Evolutionary conservation across 2,888 invertebrate species (phyloP).

Genomic region (Cataglyphis altisquamis): DNA sequence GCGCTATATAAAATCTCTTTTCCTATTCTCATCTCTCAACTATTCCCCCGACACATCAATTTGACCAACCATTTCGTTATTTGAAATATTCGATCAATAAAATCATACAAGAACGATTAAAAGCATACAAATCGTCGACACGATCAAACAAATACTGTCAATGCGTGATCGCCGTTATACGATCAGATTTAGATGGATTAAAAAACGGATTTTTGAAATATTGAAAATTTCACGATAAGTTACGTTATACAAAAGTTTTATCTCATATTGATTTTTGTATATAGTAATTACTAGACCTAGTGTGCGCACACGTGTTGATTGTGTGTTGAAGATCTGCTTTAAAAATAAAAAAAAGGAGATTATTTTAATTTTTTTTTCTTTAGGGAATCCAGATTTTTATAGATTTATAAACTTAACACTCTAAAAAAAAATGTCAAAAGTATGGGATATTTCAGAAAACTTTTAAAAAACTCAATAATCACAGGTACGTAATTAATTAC

Average conservation of each 20-base stretch:
- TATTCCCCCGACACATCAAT: neutral
- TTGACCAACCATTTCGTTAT: neutral
- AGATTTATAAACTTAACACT: neutral
- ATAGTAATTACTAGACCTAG: conserved; percentile 12
- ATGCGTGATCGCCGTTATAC: neutral
- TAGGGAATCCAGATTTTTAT: neutral
- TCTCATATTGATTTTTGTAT: neutral
- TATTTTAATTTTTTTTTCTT: conserved; percentile 3
- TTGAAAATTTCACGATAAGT: conserved; percentile 26
- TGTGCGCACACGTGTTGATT: too few species aligned
- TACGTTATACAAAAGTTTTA: conserved; percentile 7
- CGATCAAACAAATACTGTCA: conserved; percentile 3
- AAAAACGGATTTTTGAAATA: conserved; percentile 7
- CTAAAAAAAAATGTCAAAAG: neutral
- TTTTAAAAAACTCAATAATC: neutral
- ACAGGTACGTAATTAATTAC: neutral
- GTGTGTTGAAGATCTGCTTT: neutral
- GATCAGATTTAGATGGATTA: conserved; percentile 13
- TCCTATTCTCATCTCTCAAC: too few species aligned
- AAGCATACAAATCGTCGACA: neutral
- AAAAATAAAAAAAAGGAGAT: conserved; percentile 11
- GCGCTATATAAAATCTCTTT: neutral
- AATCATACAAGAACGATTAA: neutral
- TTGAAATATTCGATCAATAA: neutral
- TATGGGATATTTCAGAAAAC: neutral